These are phyloP conservation scores for Podarcis siculus DNA, from an alignment of 2,797 vertebrate species.

Conservation along the genomic window DNA sequence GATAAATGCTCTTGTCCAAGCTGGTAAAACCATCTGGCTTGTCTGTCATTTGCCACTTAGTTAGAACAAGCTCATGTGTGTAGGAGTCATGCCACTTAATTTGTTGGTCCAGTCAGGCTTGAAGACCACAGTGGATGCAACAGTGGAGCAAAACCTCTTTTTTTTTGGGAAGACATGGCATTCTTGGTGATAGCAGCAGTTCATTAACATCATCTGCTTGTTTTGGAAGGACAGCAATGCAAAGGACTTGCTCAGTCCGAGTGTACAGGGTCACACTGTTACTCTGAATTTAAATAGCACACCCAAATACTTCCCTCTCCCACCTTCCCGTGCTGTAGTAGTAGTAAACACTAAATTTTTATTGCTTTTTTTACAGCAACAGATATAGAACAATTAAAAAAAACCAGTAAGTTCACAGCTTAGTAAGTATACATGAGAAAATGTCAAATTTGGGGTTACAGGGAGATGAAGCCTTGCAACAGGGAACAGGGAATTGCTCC, in stretches of 20 bases:
- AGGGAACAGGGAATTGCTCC: no score
- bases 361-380: no score
- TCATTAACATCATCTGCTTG: constrained; percentile 62
- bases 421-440: no score
- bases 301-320: background rate
- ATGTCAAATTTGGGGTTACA: no score
- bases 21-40: constrained; percentile 50
- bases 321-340: no score
- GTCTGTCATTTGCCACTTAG: constrained; percentile 58
- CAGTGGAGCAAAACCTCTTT: background rate
- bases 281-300: fast-evolving
- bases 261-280: fast-evolving
- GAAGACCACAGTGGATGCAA: constrained; percentile 64
- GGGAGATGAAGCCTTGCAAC: no score
- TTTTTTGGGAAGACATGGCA: constrained; percentile 28
- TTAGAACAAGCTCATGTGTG: constrained; percentile 14
- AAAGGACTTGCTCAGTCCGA: constrained; percentile 11
- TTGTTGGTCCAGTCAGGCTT: background rate
- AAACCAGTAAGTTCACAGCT: no score
- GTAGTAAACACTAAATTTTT: no score
- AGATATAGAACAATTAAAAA: no score
- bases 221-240: constrained; percentile 44
- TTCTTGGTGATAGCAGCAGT: constrained; percentile 33
- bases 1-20: constrained; percentile 58
- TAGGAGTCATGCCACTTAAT: constrained; percentile 46